Conservation (phyloP, 2,113 vertebrate species). For the Larimichthys polyactis region DNA sequence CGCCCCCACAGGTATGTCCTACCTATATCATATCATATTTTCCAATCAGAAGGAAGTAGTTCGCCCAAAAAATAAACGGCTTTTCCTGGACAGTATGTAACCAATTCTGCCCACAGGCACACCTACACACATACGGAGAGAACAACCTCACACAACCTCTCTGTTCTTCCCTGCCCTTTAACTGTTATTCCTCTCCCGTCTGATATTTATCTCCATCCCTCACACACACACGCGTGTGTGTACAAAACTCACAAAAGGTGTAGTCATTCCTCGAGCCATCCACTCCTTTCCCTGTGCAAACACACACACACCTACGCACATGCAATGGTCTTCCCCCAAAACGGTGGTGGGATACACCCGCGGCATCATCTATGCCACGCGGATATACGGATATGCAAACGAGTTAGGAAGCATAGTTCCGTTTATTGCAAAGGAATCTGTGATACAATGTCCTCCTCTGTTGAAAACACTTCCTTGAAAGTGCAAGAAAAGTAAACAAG, state of each 20-base stretch:
- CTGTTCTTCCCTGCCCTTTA: constrained; percentile 52
- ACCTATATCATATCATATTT: background rate
- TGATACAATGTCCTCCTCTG: constrained; percentile 4
- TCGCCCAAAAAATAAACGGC: constrained; percentile 10
- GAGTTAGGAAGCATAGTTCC: background rate
- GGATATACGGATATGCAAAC: constrained; percentile 31
- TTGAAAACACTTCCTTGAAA: background rate
- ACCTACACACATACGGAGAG: background rate
- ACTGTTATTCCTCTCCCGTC: constrained; percentile 18
- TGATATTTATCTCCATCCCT: background rate
- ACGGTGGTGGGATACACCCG: background rate
- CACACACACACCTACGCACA: background rate
- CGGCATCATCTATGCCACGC: constrained; percentile 7
- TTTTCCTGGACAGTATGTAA: constrained; percentile 47
- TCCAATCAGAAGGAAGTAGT: background rate
- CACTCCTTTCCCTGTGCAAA: background rate
- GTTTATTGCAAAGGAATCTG: constrained; percentile 47
- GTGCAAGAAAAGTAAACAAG: background rate
- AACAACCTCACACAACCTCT: background rate
- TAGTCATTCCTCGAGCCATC: background rate
- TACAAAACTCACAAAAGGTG: background rate
- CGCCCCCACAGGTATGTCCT: background rate
- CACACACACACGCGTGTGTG: background rate
- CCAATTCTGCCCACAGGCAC: constrained; percentile 24
- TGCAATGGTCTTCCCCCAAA: constrained; percentile 23